Base-by-base conservation (phyloP, 1,140 invertebrate genomes). In the Tetramorium parvispinum region DNA sequence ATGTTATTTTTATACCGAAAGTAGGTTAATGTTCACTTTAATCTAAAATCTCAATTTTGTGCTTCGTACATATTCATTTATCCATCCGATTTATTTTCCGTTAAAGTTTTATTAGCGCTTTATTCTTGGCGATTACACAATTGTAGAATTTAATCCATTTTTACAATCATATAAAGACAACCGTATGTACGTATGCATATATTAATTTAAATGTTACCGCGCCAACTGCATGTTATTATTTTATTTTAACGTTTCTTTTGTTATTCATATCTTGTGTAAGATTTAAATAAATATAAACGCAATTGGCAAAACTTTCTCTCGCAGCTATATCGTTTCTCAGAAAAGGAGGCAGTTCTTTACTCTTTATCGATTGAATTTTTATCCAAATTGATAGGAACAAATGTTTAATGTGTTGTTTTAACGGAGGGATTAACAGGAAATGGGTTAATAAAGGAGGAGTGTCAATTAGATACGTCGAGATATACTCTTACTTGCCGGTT, bases 401-500 rank as follows among this genome's bases (percentile, higher is more conserved):
- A 6, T n/a, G 24, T 82, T 32, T 46, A 59, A 24, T 16, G 37
- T 53, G 53, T 71, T 43, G 59, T 59, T 70, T 49, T 43, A 37
- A 83, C 24, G 68, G 7, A 18, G 66, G 40, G n/a, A 24, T 6
- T n/a, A 40, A 66, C 27, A 13, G 73, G 43, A 63, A 51, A 16
- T 21, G 13, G 13, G 16, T 32, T 11, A 21, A 46, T 21, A 10
- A 49, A 49, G 24, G 21, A 21, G 49, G 40, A 65, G 43, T 53
- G 37, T 79, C 55, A 61, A 79, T 75, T 46, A 82, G 75, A 85
- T 85, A 79, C 61, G 59, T 83, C 53, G 79, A 91, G 71, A 32
- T 91, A 81, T 88, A 86, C 76, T 90, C 85, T 91, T 91, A 91
- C 89, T 91, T 91, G 90, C 70, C 88, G 89, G 87, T 91, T 91